Evolutionary conservation across 2,797 vertebrate genomes (phyloP).

Genomic region (Anabas testudineus): DNA sequence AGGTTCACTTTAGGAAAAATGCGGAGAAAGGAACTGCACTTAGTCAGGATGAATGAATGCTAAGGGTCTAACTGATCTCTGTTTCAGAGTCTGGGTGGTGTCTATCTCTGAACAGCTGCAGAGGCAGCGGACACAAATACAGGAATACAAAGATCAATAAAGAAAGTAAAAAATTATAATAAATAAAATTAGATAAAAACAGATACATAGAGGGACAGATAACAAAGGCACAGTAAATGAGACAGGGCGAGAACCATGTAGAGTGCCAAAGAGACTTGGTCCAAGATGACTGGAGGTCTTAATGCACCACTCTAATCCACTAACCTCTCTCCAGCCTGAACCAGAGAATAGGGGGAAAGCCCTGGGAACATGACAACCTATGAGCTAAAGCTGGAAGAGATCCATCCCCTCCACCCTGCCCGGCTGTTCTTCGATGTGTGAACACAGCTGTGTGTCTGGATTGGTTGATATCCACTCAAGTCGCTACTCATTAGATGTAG

Average conservation of each 20-base stretch:
- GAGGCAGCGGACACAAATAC: constrained; percentile 25
- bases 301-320: constrained; percentile 61
- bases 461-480: constrained; percentile 24
- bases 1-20: constrained; percentile 12
- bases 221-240: constrained; percentile 48
- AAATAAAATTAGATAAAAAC: constrained; percentile 23
- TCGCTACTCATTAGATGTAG: constrained; percentile 24
- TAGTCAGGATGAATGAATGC: constrained; percentile 39
- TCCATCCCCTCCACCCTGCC: constrained; percentile 61
- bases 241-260: constrained; percentile 24
- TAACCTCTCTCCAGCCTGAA: constrained; percentile 40
- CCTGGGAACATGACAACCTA: constrained; percentile 72
- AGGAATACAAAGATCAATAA: constrained; percentile 29
- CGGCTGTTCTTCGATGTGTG: constrained; percentile 46
- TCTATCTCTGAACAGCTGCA: constrained; percentile 62
- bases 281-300: constrained; percentile 57
- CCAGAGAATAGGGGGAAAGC: constrained; percentile 71
- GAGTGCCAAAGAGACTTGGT: constrained; percentile 57
- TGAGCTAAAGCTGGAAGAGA: constrained; percentile 70
- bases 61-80: constrained; percentile 36
- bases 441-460: constrained; percentile 55
- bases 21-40: background rate
- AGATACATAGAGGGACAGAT: constrained; percentile 27
- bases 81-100: constrained; percentile 42
- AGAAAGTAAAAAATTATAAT: no score